Evolutionary conservation across 2,113 vertebrate species (phyloP).

Genomic region (Carassius gibelio): DNA sequence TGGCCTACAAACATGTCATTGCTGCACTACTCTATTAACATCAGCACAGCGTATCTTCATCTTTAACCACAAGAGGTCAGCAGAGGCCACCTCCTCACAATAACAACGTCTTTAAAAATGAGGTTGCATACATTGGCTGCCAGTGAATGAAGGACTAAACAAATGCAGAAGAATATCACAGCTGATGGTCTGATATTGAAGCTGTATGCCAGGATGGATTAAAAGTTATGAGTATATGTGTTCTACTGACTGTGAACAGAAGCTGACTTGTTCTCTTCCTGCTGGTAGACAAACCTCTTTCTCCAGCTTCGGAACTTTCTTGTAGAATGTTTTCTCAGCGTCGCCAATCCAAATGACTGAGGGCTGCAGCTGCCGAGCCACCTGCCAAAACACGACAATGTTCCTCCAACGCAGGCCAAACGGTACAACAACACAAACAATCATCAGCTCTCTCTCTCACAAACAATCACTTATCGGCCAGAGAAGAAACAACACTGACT

Average conservation of each 20-base stretch:
- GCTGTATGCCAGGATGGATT: background rate
- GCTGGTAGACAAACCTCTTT: constrained; percentile 69
- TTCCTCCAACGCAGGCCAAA: background rate
- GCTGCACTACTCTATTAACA: background rate
- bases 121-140: background rate
- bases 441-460: background rate
- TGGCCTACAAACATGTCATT: background rate
- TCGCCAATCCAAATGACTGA: constrained; percentile 86
- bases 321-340: constrained; percentile 83
- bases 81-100: background rate
- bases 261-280: background rate
- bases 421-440: constrained; percentile 23
- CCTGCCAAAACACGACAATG: constrained; percentile 67
- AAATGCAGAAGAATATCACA: constrained; percentile 1
- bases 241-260: background rate
- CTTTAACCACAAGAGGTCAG: constrained; percentile 55
- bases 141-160: background rate
- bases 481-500: constrained; percentile 33
- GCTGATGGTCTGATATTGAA: background rate
- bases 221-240: constrained; percentile 21
- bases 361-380: constrained; percentile 82
- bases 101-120: background rate
- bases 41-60: background rate
- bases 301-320: constrained; percentile 67
- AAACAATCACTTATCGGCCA: constrained; percentile 24